Evolutionary conservation across 2,888 invertebrate genomes (phyloP).

Genomic region (Melanophora roralis): DNA sequence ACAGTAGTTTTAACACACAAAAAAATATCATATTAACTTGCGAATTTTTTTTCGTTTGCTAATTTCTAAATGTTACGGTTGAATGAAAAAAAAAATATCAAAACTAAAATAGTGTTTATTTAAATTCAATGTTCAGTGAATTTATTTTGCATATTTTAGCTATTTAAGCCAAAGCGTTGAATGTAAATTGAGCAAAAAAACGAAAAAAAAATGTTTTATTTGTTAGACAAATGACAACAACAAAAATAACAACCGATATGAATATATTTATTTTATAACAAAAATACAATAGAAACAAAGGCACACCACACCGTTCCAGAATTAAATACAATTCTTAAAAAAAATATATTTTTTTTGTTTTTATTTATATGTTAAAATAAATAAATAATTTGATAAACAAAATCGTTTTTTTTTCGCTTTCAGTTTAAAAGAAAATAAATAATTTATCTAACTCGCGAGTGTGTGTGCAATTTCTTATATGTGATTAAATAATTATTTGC

Average conservation of each 20-base stretch:
- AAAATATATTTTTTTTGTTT: background rate
- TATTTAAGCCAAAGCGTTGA: slow-evolving; percentile 28
- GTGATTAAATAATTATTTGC: background rate
- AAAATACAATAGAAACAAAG: background rate
- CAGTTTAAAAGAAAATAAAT: background rate
- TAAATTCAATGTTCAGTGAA: slow-evolving; percentile 47
- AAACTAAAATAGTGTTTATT: slow-evolving; percentile 10
- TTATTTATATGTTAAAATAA: background rate
- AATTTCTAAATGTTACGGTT: background rate
- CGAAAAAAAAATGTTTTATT: background rate
- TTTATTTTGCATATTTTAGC: slow-evolving; percentile 55
- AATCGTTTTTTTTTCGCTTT: background rate
- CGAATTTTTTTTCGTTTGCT: background rate
- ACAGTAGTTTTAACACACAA: background rate
- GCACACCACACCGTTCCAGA: background rate
- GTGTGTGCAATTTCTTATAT: background rate
- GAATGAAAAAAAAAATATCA: background rate
- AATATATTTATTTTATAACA: too few species aligned
- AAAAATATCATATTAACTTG: background rate
- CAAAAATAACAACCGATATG: background rate
- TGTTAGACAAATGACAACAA: background rate
- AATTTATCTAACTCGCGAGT: background rate
- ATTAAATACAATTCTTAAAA: too few species aligned
- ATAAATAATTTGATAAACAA: background rate
- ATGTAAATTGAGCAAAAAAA: background rate